These are phyloP conservation scores for Melanitta fusca DNA, from an alignment of 2,797 vertebrate genomes.

Conservation along the genomic window DNA sequence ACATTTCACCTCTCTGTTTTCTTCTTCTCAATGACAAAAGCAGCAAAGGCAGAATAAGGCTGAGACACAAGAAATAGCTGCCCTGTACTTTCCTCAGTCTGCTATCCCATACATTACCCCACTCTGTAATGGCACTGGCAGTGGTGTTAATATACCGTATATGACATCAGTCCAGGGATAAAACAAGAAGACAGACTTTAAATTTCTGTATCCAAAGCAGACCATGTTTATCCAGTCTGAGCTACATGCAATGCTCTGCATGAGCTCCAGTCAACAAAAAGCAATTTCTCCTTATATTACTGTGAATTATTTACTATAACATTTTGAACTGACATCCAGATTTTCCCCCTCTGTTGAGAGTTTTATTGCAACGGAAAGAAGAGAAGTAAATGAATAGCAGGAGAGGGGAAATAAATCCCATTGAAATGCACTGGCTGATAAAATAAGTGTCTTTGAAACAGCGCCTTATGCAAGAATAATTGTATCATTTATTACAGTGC, in stretches of 20 bases:
- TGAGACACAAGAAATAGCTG: not conserved
- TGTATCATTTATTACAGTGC: constrained; percentile 51
- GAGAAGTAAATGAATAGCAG: constrained; percentile 69
- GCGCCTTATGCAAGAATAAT: constrained; percentile 59
- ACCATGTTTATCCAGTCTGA: not conserved
- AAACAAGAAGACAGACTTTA: not conserved
- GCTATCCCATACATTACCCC: not conserved
- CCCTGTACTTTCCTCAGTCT: not conserved
- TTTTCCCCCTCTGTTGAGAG: constrained; percentile 26
- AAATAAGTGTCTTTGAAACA: constrained; percentile 67
- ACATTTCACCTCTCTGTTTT: constrained; percentile 31
- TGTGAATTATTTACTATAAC: constrained; percentile 72
- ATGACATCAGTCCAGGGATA: not conserved
- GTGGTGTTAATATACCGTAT: not conserved
- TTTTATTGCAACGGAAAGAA: constrained; percentile 70
- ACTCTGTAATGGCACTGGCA: not conserved
- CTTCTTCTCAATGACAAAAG: not conserved
- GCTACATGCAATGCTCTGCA: constrained; percentile 9
- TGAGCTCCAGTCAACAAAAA: constrained; percentile 51
- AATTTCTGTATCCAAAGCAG: not conserved
- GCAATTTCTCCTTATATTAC: constrained; percentile 52
- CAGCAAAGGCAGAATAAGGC: not conserved
- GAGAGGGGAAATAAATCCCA: constrained; percentile 65
- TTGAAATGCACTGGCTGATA: constrained; percentile 56
- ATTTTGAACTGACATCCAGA: constrained; percentile 60